Base-by-base conservation (phyloP, 1,140 invertebrate genomes). In the Lepidurus apus region DNA sequence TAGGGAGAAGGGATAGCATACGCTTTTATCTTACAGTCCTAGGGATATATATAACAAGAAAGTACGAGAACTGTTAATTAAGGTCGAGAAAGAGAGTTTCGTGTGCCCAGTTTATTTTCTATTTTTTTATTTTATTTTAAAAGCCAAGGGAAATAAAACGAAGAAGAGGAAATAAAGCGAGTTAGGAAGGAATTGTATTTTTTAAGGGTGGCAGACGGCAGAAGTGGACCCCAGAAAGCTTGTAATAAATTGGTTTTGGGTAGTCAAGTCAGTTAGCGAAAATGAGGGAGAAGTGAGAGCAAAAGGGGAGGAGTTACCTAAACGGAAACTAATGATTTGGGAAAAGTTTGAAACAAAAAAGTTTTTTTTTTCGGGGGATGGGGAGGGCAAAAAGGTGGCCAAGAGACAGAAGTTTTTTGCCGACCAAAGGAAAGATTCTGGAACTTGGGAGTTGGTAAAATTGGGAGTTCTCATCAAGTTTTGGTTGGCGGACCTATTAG, bases 401-500 rank as follows among this genome's bases (percentile, higher is more conserved):
- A 65, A 34, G 34, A 21, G 53, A 65, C 53, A 21, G 53, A 65
- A 65, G 53, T 65, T 65, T 3, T 34, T 65, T 65, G 53, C 53
- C 53, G 53, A 65, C 53, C 21, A 65, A 65, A 65, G 53, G 13
- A 65, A 65, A 65, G 21, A 65, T 13, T 65, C 17, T n/a, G 7
- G 53, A 65, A 21, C 21, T 65, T 65, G 17, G 53, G 17, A 21
- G 53, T 13, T 13, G 53, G 13, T 7, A 65, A 65, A 65, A n/a
- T 65, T 13, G 21, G 53, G 53, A 65, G 53, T 65, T 65, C 53
- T 65, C 53, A 65, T 65, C 53, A 65, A 65, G 21, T 65, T 65
- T 65, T 13, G 53, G 53, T 17, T 65, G 53, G 53, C 53, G 53
- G 53, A 65, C 53, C 53, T 65, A 65, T 65, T 65, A 65, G 53